A percentile compares a stretch with the other conserved stretches of the same genome.
Evolutionary conservation across 2,113 vertebrate species (phyloP).

Genomic region (Datnioides undecimradiatus): DNA sequence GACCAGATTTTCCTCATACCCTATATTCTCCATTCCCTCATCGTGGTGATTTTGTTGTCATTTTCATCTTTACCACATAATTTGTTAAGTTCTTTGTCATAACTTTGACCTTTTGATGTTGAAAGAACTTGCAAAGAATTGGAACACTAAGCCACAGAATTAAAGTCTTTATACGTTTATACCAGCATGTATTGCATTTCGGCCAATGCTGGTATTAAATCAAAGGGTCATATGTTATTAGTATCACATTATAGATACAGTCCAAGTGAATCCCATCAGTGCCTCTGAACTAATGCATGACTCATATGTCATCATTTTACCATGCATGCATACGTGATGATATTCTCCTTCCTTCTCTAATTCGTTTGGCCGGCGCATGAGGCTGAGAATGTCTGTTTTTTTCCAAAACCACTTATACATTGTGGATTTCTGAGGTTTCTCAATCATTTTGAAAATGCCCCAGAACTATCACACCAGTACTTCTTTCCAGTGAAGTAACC

Average conservation of each 20-base stretch:
- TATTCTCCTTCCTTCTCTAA: neutral
- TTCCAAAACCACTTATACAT: conserved; percentile 2
- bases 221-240: conserved; percentile 58
- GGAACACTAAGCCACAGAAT: neutral
- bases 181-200: neutral
- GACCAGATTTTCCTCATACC: conserved; percentile 11
- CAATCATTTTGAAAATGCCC: conserved; percentile 18
- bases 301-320: conserved; percentile 5
- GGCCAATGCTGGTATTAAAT: neutral
- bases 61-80: conserved; percentile 5
- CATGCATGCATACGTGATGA: conserved; percentile 36
- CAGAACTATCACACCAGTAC: conserved; percentile 28
- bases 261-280: conserved; percentile 10
- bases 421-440: conserved; percentile 22
- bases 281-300: neutral
- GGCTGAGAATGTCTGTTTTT: conserved; percentile 5
- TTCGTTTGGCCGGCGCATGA: conserved; percentile 1
- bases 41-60: conserved; percentile 16
- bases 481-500: conserved; percentile 36
- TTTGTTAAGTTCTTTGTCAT: too few species aligned
- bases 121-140: neutral
- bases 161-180: neutral
- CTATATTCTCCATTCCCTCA: conserved; percentile 5
- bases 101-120: conserved; percentile 63
- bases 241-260: neutral